Conservation (phyloP, 2,113 vertebrate genomes). For the Delphinus delphis region DNA sequence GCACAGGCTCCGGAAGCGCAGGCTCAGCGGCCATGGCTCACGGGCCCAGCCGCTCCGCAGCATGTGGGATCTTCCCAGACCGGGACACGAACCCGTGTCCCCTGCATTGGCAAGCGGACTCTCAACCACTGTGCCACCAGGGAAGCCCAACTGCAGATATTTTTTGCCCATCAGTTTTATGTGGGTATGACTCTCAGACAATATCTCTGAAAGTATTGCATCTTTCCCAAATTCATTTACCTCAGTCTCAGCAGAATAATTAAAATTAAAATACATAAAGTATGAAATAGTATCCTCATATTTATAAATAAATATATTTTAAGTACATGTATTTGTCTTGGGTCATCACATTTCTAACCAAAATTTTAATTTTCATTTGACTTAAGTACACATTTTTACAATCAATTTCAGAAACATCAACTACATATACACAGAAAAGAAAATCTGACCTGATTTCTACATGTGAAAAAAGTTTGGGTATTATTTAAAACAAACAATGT, state of each 20-base stretch:
- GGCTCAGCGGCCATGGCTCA: too few species aligned
- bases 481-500: neutral
- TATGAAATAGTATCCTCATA: neutral
- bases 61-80: too few species aligned
- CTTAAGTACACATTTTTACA: neutral
- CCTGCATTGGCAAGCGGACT: too few species aligned
- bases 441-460: neutral
- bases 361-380: neutral
- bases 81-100: too few species aligned
- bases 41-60: too few species aligned
- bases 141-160: neutral
- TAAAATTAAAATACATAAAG: neutral
- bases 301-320: neutral
- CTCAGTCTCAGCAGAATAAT: neutral
- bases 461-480: neutral
- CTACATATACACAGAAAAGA: neutral
- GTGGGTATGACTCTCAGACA: neutral
- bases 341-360: rapidly evolving
- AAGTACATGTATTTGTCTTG: neutral
- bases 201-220: neutral
- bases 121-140: too few species aligned
- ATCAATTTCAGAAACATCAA: neutral
- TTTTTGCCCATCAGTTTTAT: neutral
- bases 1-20: too few species aligned
- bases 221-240: neutral